These are phyloP conservation scores for Antheraea yamamai DNA, from an alignment of 2,888 invertebrate genomes.

Conservation along the genomic window DNA sequence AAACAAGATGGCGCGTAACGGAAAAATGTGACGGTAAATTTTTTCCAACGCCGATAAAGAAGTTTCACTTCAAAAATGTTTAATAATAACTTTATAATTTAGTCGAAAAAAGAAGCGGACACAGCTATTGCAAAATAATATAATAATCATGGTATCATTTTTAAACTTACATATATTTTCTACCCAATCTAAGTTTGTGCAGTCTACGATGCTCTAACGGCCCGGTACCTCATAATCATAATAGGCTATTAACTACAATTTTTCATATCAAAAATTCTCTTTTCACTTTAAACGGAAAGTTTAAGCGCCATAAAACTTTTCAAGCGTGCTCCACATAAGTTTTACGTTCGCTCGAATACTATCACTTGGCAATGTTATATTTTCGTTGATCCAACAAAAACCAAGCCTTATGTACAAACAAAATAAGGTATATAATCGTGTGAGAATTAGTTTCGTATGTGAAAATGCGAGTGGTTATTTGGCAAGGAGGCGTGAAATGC, in stretches of 20 bases:
- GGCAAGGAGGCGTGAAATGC: conserved; percentile 65
- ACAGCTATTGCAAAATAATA: no score
- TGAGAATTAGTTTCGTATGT: background rate
- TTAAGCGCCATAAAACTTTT: conserved; percentile 76
- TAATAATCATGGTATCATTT: background rate
- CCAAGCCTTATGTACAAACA: background rate
- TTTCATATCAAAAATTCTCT: conserved; percentile 69
- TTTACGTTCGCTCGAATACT: conserved; percentile 64
- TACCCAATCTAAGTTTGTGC: background rate
- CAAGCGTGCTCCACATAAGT: conserved; percentile 77
- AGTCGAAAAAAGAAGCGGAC: no score
- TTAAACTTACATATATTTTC: background rate
- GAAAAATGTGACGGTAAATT: no score
- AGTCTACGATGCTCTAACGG: background rate
- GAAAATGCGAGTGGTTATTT: conserved; percentile 4
- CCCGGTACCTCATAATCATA: background rate
- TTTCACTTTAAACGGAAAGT: conserved; percentile 67
- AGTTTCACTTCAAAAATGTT: no score
- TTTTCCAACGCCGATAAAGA: no score
- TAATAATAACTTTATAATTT: no score
- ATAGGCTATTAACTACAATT: conserved; percentile 37
- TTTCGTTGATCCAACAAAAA: conserved; percentile 3
- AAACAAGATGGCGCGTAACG: no score
- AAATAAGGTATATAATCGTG: conserved; percentile 7
- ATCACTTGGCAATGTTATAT: conserved; percentile 37